Evolutionary conservation across 1,140 invertebrate genomes (phyloP).

Genomic region (Ceratina australensis): DNA sequence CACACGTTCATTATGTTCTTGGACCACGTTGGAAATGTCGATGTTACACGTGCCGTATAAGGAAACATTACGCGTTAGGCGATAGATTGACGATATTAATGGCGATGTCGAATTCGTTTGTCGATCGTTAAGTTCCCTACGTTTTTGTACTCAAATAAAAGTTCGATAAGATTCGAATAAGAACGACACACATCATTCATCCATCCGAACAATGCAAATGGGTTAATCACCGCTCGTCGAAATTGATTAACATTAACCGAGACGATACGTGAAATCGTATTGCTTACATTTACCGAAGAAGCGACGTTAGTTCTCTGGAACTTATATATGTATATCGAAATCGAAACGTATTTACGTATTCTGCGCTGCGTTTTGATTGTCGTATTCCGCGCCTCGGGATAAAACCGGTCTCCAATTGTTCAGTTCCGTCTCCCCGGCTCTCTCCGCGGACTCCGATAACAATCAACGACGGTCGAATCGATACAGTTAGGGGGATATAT

Average conservation of each 20-base stretch:
- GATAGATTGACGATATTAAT: too few species aligned
- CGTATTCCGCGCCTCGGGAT: slow-evolving; percentile 27
- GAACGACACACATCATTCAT: too few species aligned
- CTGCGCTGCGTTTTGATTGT: slow-evolving; percentile 30
- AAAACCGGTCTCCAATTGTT: not conserved
- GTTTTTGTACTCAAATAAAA: too few species aligned
- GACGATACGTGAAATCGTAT: not conserved
- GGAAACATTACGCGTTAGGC: too few species aligned
- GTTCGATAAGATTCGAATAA: too few species aligned
- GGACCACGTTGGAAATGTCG: too few species aligned
- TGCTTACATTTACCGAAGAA: slow-evolving; percentile 18
- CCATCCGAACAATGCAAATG: too few species aligned
- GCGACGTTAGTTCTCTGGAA: not conserved
- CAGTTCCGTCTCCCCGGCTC: slow-evolving; percentile 25
- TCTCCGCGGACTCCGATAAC: slow-evolving; percentile 3
- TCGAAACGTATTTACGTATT: slow-evolving; percentile 1
- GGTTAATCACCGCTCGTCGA: not conserved
- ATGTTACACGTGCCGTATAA: too few species aligned
- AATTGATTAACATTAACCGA: not conserved
- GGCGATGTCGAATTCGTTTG: too few species aligned
- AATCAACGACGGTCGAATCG: not conserved
- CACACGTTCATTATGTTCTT: too few species aligned
- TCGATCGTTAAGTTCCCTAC: too few species aligned
- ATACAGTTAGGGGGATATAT: slow-evolving; percentile 18
- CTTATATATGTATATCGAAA: not conserved